Conservation (phyloP, 2,797 vertebrate species). For the Triplophysa yarkandensis region DNA sequence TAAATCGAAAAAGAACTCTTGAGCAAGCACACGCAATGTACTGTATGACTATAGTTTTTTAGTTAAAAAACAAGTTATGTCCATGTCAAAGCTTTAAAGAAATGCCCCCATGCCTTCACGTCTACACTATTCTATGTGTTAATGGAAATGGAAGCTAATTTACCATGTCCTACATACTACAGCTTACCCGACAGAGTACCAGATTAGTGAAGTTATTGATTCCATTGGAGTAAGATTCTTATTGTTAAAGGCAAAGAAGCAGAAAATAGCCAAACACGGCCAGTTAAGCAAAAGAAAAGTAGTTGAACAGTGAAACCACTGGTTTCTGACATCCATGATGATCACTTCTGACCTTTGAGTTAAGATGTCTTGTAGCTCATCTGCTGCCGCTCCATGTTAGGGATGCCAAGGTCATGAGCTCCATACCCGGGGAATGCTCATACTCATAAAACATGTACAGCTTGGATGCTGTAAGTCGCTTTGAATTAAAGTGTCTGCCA, state of each 20-base stretch:
- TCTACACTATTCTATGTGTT: constrained; percentile 55
- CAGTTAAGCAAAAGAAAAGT: constrained; percentile 21
- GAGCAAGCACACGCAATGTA: no score
- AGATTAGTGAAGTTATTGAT: constrained; percentile 30
- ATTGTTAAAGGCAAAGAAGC: constrained; percentile 16
- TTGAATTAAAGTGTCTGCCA: neutral
- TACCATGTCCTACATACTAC: constrained; percentile 23
- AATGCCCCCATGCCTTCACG: neutral
- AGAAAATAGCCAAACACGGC: constrained; percentile 31
- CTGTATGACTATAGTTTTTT: no score
- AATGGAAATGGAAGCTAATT: constrained; percentile 29
- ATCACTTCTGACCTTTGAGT: constrained; percentile 33
- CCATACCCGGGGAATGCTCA: neutral
- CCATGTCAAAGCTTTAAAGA: neutral
- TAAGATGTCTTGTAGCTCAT: neutral
- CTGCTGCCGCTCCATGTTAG: neutral
- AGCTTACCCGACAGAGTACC: constrained; percentile 14
- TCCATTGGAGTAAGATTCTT: constrained; percentile 10
- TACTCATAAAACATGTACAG: neutral
- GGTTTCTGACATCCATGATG: constrained; percentile 11
- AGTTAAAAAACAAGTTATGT: neutral
- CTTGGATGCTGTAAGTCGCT: neutral
- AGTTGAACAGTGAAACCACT: constrained; percentile 8
- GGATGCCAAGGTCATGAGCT: neutral
- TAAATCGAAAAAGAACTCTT: neutral